These are phyloP conservation scores for Flexamia atlantica DNA, from an alignment of 2,888 invertebrate species.

Conservation along the genomic window DNA sequence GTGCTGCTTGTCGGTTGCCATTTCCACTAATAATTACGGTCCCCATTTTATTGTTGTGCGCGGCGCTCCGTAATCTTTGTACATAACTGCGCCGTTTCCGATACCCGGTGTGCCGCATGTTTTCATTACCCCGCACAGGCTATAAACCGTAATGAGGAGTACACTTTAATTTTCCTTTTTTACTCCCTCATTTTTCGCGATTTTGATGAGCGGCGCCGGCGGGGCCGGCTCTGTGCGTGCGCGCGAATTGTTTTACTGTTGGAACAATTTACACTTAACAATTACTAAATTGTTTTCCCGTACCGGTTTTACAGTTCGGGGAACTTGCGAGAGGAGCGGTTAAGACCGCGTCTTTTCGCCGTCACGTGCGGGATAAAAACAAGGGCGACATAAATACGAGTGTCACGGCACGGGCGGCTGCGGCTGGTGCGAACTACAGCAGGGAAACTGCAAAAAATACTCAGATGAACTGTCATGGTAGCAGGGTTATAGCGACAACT, in stretches of 20 bases:
- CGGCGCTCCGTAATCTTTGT: constrained; percentile 41
- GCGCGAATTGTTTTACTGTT: background rate
- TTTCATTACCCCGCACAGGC: constrained; percentile 46
- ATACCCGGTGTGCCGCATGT: background rate
- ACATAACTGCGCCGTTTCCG: constrained; percentile 43
- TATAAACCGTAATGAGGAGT: constrained; percentile 36
- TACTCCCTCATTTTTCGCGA: constrained; percentile 48
- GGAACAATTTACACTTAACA: constrained; percentile 36
- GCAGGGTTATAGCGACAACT: too few species aligned
- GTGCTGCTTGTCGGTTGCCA: constrained; percentile 25
- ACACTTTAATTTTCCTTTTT: constrained; percentile 41
- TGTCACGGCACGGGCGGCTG: too few species aligned
- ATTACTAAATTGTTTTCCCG: constrained; percentile 23
- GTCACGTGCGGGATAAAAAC: too few species aligned
- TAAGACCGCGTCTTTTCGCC: too few species aligned
- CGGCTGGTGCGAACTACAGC: too few species aligned
- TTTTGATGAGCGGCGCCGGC: constrained; percentile 33
- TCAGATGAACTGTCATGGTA: too few species aligned
- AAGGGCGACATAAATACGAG: too few species aligned
- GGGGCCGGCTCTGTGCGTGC: background rate
- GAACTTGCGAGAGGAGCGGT: too few species aligned
- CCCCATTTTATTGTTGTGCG: constrained; percentile 49
- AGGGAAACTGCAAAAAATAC: too few species aligned
- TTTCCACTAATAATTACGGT: constrained; percentile 38
- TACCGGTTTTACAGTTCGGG: constrained; percentile 19